phyloP scores from a whole-genome alignment of 2,888 invertebrate species.

The Elmis aenea region DNA sequence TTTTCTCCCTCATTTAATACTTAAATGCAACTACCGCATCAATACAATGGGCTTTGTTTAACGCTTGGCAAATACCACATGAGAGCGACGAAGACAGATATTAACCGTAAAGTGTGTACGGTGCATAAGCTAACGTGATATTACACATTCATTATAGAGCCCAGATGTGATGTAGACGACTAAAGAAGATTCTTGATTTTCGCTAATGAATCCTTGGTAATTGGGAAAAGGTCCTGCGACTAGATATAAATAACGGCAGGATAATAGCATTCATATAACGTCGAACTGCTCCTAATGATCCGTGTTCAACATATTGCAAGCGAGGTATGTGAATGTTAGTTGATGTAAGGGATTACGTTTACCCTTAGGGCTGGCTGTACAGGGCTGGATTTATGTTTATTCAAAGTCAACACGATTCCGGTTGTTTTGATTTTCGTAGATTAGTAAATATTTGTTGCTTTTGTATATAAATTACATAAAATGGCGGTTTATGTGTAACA shows the following conservation, averaged over 20 bases:
- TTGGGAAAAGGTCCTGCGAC: conserved; percentile 27
- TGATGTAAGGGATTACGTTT: conserved; percentile 19
- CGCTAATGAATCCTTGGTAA: conserved; percentile 28
- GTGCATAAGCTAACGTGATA: conserved; percentile 15
- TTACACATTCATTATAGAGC: conserved; percentile 17
- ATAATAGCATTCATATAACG: conserved; percentile 34
- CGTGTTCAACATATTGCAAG: conserved; percentile 31
- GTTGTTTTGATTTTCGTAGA: no score
- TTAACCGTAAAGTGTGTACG: conserved; percentile 16
- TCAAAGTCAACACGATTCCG: no score
- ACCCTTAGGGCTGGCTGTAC: conserved; percentile 13
- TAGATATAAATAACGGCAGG: conserved; percentile 29
- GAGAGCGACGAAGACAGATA: conserved; percentile 11
- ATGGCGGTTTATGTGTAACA: no score
- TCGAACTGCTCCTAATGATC: conserved; percentile 36
- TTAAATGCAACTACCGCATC: conserved; percentile 8
- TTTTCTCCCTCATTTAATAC: conserved; percentile 23
- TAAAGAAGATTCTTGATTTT: conserved; percentile 28
- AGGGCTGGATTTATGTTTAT: conserved; percentile 6
- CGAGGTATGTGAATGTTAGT: conserved; percentile 21
- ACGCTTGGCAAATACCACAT: conserved; percentile 1
- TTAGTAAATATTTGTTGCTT: no score
- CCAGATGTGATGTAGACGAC: conserved; percentile 17
- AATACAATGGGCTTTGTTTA: conserved; percentile 6
- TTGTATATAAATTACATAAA: no score